These are phyloP conservation scores for Lochmaea capreae DNA, from an alignment of 2,888 invertebrate genomes.

Conservation along the genomic window DNA sequence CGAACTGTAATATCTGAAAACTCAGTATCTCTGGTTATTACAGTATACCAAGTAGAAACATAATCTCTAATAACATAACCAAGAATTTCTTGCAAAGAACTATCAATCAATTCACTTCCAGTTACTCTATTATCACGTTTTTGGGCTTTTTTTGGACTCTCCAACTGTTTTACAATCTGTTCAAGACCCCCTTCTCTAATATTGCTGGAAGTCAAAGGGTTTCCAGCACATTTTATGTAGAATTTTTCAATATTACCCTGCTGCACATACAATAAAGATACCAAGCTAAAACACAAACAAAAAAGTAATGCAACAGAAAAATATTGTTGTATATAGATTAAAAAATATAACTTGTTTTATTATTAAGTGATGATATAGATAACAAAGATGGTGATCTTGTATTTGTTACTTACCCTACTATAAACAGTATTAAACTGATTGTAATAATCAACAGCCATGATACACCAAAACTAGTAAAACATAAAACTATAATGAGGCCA, in stretches of 20 bases:
- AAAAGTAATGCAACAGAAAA: background rate
- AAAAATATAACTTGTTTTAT: constrained; percentile 2
- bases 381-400: background rate
- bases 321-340: constrained; percentile 4
- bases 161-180: constrained; percentile 57
- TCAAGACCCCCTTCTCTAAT: constrained; percentile 63
- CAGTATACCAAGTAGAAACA: constrained; percentile 79
- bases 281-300: constrained; percentile 54
- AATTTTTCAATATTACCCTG: constrained; percentile 63
- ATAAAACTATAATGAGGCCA: constrained; percentile 61
- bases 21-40: constrained; percentile 78
- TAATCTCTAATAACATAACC: constrained; percentile 85
- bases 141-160: constrained; percentile 58
- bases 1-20: constrained; percentile 76
- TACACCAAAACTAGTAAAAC: constrained; percentile 64
- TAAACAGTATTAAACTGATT: constrained; percentile 58
- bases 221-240: constrained; percentile 59
- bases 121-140: constrained; percentile 76
- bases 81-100: constrained; percentile 86
- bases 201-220: constrained; percentile 59
- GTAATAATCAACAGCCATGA: constrained; percentile 61
- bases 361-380: background rate
- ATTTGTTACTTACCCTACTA: constrained; percentile 59
- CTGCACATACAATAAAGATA: constrained; percentile 63
- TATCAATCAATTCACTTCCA: constrained; percentile 87